A percentile compares a stretch with the other conserved stretches of the same genome.
Conservation (phyloP, 2,113 vertebrate genomes). For the Lichenostomus cassidix region DNA sequence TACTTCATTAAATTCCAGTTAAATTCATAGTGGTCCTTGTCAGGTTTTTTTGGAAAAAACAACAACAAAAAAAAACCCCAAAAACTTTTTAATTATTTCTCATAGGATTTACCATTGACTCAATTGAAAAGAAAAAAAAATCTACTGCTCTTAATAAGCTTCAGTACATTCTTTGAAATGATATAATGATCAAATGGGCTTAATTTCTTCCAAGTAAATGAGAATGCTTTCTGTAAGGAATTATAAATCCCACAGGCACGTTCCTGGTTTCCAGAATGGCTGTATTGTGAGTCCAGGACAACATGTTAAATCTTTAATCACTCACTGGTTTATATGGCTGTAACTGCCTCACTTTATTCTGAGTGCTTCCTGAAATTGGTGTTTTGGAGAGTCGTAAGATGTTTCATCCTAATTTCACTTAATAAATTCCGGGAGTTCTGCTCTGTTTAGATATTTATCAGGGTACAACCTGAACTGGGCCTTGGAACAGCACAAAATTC, state of each 20-base stretch:
- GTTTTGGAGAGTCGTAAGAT: not conserved
- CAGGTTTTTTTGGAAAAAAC: not conserved
- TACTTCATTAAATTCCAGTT: not conserved
- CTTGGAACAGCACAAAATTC: not conserved
- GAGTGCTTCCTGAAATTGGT: not conserved
- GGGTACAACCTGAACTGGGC: not conserved
- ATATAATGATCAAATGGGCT: not conserved
- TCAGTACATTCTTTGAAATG: not conserved
- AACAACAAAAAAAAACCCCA: no score
- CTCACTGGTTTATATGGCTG: not conserved
- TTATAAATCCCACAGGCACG: not conserved
- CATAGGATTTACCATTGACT: not conserved
- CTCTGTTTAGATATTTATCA: not conserved
- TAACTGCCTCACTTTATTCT: not conserved
- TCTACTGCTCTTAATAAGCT: not conserved
- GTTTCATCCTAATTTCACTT: not conserved
- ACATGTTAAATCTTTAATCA: slow-evolving; percentile 23
- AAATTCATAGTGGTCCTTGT: not conserved
- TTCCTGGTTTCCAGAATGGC: not conserved
- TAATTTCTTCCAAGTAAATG: slow-evolving; percentile 19
- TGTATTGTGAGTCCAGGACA: not conserved
- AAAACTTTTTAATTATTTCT: not conserved
- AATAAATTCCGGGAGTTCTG: not conserved
- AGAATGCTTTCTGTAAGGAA: not conserved
- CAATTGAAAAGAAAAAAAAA: not conserved